Evolutionary conservation across 2,888 invertebrate species (phyloP).

Genomic region (Pterostichus niger): DNA sequence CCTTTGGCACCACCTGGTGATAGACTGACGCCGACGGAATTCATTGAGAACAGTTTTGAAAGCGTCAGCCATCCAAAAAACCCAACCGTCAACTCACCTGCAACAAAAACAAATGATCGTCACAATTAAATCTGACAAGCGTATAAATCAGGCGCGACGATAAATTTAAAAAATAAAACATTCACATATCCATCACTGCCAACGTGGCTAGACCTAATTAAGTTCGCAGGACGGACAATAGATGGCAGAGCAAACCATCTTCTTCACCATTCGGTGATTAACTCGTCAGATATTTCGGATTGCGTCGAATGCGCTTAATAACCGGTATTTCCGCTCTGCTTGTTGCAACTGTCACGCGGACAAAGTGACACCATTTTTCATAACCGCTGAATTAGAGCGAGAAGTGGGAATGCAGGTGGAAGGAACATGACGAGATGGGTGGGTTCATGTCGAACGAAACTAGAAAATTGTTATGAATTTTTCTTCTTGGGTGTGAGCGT

Average conservation of each 20-base stretch:
- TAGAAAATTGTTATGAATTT: constrained; percentile 46
- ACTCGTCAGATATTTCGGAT: constrained; percentile 59
- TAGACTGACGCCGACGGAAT: too few relatives aligned
- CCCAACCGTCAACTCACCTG: constrained; percentile 46
- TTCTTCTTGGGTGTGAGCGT: constrained; percentile 4
- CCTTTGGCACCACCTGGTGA: too few relatives aligned
- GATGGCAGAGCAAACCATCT: constrained; percentile 17
- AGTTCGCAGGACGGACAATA: constrained; percentile 26
- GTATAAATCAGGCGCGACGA: constrained; percentile 51
- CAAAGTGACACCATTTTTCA: constrained; percentile 61
- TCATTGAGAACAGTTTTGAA: too few relatives aligned
- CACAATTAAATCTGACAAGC: constrained; percentile 62
- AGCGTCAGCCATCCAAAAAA: too few relatives aligned
- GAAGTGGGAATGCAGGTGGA: constrained; percentile 14
- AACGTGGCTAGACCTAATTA: constrained; percentile 35
- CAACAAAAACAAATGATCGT: constrained; percentile 59
- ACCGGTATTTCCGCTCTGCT: constrained; percentile 43
- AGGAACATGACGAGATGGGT: constrained; percentile 12
- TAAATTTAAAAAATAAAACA: constrained; percentile 60
- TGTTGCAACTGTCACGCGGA: constrained; percentile 49
- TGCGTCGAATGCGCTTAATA: constrained; percentile 48
- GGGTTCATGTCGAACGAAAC: constrained; percentile 17
- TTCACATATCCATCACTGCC: constrained; percentile 31
- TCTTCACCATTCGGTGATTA: constrained; percentile 43
- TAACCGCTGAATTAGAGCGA: constrained; percentile 51